Evolutionary conservation across 2,888 invertebrate genomes (phyloP), one percentile per base, ranked within the genome.

Genomic region (Drosophila kambysellisi): DNA sequence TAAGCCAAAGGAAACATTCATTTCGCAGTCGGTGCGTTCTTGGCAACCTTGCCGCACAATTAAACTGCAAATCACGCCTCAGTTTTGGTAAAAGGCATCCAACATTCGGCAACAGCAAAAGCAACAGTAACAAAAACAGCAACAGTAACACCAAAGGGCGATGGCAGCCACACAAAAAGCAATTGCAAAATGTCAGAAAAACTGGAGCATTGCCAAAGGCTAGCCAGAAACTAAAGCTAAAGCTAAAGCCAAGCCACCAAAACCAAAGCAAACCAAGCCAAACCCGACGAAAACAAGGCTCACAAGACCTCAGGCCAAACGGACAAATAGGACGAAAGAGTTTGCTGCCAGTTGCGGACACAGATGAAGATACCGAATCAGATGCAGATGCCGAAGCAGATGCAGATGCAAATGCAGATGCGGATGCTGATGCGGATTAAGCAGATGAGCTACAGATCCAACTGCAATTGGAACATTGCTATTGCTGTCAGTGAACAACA

Each of bases 11-110:
- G 32, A 68, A 68, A 85, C 67, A 74, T 76, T 62, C 70, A 82
- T 77, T 74, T 82, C 70, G 74, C 64, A 77, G 65, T 72, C 67
- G 62, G 62, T 74, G 82, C 72, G 69, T 66, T 79, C 75, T 80
- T 74, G 74, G 75, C 82, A 80, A 72, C 71, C 78, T 89, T 85
- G 70, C 79, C 77, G 89, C 86, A 86, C 88, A 90, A 88, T 87
- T 90, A 88, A 88, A 90, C 90, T 74, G 88, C 83, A 88, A 87
- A 87, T 87, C 88, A 87, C 86, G 83, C 73, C 79, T 73, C 64
- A 77, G 86, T 77, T 76, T 85, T 72, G 76, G 63, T 80, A 82
- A 89, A 84, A 88, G 85, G 69, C 81, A 70, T 82, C 43, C 82
- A 81, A 61, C 63, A 77, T 39, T 53, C 62, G 30, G 54, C 43